Percentiles rank a stretch among this genome's conserved stretches.
Conservation (phyloP, 2,888 invertebrate species). For the Acrocyrtus sp. region DNA sequence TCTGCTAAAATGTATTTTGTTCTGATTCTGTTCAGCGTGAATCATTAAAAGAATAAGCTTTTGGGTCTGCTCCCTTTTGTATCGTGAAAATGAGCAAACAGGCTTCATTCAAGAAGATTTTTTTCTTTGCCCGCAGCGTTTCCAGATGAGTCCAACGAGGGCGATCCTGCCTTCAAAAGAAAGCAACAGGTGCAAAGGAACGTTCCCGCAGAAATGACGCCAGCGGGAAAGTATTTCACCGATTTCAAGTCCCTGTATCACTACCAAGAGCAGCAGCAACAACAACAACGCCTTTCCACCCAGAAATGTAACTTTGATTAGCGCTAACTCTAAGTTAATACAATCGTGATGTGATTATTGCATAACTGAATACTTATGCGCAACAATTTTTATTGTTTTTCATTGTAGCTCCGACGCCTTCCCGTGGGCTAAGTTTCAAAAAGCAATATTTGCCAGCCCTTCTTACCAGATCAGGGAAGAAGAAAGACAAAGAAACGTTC, state of each 20-base stretch:
- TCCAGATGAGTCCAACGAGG: constrained; percentile 20
- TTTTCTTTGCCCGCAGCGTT: background rate
- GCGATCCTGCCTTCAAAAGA: background rate
- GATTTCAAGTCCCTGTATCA: constrained; percentile 38
- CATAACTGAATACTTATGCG: constrained; percentile 14
- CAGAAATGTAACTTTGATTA: constrained; percentile 40
- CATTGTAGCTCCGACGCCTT: constrained; percentile 41
- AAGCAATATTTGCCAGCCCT: constrained; percentile 36
- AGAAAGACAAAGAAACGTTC: constrained; percentile 34
- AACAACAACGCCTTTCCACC: constrained; percentile 21
- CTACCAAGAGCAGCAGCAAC: constrained; percentile 14
- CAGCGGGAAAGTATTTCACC: constrained; percentile 41
- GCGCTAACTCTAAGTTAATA: too few species aligned
- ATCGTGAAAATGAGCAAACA: too few species aligned
- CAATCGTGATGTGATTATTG: constrained; percentile 28
- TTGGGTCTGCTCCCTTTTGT: too few species aligned
- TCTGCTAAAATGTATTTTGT: too few species aligned
- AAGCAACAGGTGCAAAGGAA: constrained; percentile 30
- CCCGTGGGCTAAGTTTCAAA: constrained; percentile 41
- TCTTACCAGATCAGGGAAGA: constrained; percentile 38
- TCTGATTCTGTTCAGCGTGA: too few species aligned
- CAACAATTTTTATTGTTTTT: too few species aligned
- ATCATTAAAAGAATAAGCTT: too few species aligned
- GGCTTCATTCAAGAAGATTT: too few species aligned
- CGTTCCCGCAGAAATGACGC: constrained; percentile 43